Conservation (phyloP, 1,140 invertebrate species). For the Callitettix versicolor region DNA sequence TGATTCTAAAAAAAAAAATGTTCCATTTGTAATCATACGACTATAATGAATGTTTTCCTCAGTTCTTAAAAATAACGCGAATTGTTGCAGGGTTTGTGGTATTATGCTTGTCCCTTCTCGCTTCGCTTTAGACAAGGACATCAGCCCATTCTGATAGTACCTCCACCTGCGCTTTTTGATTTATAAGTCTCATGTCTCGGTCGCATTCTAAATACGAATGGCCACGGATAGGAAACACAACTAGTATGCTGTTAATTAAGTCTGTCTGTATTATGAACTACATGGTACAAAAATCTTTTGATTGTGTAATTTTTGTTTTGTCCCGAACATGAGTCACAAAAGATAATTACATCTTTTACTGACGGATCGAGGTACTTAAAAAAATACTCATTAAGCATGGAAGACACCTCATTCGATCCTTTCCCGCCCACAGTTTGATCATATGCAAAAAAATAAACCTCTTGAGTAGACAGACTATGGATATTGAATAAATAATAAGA, state of each 20-base stretch:
- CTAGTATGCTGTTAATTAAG: no score
- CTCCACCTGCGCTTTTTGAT: not conserved
- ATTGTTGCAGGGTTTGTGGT: no score
- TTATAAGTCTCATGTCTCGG: constrained; percentile 8
- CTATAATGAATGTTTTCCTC: no score
- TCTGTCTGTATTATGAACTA: constrained; percentile 8
- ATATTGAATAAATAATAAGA: constrained; percentile 5
- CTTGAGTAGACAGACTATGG: not conserved
- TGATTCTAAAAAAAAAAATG: no score
- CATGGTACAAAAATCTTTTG: constrained; percentile 10
- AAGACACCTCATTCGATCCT: constrained; percentile 12
- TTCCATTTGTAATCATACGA: no score
- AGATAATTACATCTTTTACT: constrained; percentile 8
- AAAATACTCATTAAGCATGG: constrained; percentile 11
- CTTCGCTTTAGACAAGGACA: no score
- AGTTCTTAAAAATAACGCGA: no score
- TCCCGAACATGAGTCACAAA: constrained; percentile 16
- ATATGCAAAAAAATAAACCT: constrained; percentile 15
- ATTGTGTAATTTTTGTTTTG: constrained; percentile 11
- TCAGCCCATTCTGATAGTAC: not conserved
- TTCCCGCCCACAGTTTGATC: constrained; percentile 14
- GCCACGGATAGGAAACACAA: constrained; percentile 9
- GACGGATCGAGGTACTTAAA: not conserved
- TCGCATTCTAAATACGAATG: no score
- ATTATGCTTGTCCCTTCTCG: no score